Evolutionary conservation across 1,140 invertebrate genomes (phyloP).

Genomic region (Theocolax elegans): DNA sequence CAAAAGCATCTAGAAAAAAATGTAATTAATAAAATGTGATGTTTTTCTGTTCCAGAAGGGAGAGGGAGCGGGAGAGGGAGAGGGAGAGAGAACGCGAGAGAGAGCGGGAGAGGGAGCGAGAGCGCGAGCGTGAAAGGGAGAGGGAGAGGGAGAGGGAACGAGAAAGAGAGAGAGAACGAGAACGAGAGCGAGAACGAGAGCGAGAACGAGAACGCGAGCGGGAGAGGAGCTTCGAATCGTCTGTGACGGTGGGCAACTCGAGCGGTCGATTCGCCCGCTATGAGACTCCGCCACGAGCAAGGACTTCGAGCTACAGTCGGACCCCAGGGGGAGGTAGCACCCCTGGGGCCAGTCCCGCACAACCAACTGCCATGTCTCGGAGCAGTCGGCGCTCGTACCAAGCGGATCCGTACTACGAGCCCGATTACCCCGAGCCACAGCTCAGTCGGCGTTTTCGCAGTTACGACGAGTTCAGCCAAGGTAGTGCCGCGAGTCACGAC

Average conservation of each 20-base stretch:
- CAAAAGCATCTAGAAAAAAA: no score
- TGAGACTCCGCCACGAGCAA: conserved; percentile 63
- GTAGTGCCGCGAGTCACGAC: conserved; percentile 73
- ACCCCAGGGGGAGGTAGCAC: conserved; percentile 61
- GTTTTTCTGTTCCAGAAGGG: conserved; percentile 50
- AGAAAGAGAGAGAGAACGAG: conserved; percentile 26
- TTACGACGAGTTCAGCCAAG: conserved; percentile 75
- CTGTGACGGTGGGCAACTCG: conserved; percentile 61
- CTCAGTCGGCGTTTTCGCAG: conserved; percentile 67
- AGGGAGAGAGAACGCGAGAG: conserved; percentile 4
- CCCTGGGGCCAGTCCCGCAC: conserved; percentile 63
- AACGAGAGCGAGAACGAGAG: conserved; percentile 28
- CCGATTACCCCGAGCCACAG: conserved; percentile 63
- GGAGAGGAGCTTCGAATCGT: conserved; percentile 61
- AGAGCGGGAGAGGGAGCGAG: conserved; percentile 9
- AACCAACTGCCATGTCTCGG: conserved; percentile 61
- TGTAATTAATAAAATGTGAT: neutral
- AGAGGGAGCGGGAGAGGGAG: conserved; percentile 19
- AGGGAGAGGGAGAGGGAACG: conserved; percentile 19
- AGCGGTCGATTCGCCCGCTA: conserved; percentile 64
- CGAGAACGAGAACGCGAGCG: conserved; percentile 37
- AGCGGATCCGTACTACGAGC: conserved; percentile 63
- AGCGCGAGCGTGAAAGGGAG: conserved; percentile 22
- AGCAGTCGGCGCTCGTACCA: conserved; percentile 57
- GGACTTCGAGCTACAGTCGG: conserved; percentile 63